phyloP scores from a whole-genome alignment of 2,888 invertebrate species.

The Neocrepidodera transversa region DNA sequence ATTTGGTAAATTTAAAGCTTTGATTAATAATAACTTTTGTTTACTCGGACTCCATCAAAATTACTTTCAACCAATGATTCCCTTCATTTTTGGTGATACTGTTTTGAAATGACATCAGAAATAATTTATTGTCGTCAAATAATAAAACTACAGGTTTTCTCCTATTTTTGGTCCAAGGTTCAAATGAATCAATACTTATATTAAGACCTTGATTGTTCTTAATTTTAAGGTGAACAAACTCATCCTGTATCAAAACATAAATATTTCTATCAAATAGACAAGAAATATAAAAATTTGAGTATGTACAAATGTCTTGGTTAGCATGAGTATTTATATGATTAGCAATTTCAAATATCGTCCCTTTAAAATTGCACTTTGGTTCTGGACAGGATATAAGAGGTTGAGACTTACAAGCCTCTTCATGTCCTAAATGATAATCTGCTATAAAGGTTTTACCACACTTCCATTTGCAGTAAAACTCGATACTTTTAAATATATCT shows the following conservation, averaged over 20 bases:
- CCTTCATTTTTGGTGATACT: background rate
- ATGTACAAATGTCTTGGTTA: background rate
- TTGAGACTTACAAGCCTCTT: background rate
- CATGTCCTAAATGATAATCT: slow-evolving; percentile 6
- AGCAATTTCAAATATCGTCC: background rate
- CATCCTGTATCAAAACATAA: background rate
- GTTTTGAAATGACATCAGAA: slow-evolving; percentile 4
- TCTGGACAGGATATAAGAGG: background rate
- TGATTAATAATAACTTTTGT: too few species aligned
- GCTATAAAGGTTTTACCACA: slow-evolving; percentile 9
- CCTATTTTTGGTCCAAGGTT: background rate
- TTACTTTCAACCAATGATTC: slow-evolving; percentile 17
- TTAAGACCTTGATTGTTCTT: background rate
- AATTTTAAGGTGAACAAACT: background rate
- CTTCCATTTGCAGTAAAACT: slow-evolving; percentile 16
- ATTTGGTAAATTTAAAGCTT: too few species aligned
- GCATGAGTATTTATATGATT: background rate
- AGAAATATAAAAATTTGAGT: slow-evolving; percentile 12
- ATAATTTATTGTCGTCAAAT: slow-evolving; percentile 11
- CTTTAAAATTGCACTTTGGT: background rate
- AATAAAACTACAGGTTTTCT: background rate
- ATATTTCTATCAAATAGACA: slow-evolving; percentile 2
- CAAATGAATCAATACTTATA: background rate
- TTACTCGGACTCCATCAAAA: background rate
- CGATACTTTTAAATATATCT: background rate